A percentile compares a stretch with the other conserved stretches of the same genome.
Conservation (phyloP, 2,113 vertebrate genomes). For the Microtus richardsoni region DNA sequence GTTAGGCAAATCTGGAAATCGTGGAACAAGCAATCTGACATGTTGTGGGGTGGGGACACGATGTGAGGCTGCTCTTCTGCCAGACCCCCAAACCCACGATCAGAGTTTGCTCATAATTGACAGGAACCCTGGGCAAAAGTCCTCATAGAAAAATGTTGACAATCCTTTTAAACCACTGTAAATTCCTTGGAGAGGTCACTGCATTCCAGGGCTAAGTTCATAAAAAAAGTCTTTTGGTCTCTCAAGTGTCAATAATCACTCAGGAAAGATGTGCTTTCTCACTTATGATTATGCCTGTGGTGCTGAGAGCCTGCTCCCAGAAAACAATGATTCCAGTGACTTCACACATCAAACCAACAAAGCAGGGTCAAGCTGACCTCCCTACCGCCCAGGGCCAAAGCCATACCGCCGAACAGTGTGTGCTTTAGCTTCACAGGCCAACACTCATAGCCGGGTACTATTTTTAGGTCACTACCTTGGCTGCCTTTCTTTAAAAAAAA, state of each 20-base stretch:
- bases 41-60: background rate
- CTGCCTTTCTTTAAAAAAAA: background rate
- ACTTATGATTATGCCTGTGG: background rate
- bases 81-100: background rate
- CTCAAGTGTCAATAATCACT: background rate
- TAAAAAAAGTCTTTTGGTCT: slow-evolving; percentile 38
- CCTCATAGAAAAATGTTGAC: background rate
- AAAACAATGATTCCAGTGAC: slow-evolving; percentile 34
- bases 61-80: background rate
- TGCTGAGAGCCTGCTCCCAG: background rate
- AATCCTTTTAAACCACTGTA: slow-evolving; percentile 7
- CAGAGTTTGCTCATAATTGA: background rate
- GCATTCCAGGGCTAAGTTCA: slow-evolving; percentile 40
- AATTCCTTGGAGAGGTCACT: slow-evolving; percentile 13
- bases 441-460: slow-evolving; percentile 26
- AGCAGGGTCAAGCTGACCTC: slow-evolving; percentile 63
- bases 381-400: background rate
- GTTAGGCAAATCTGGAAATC: background rate
- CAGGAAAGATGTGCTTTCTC: background rate
- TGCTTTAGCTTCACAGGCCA: slow-evolving; percentile 16
- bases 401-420: background rate
- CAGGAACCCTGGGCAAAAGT: background rate
- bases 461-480: slow-evolving; percentile 60
- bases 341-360: slow-evolving; percentile 17
- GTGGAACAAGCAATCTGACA: background rate